phyloP scores from a whole-genome alignment of 2,797 vertebrate genomes.

The Siniperca scherzeri region DNA sequence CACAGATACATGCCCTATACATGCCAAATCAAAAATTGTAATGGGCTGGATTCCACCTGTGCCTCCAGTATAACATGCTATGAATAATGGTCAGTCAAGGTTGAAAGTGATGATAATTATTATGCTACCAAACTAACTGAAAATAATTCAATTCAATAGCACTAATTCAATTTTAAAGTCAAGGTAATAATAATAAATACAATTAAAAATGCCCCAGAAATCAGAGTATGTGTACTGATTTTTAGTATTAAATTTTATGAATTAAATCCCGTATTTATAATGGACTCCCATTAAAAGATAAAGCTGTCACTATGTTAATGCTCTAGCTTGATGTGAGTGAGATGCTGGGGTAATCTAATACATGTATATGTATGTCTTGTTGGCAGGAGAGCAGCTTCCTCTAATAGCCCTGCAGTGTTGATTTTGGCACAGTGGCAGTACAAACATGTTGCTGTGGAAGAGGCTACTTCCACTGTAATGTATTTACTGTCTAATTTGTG shows the following conservation, averaged over 20 bases:
- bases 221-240: background rate
- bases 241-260: slow-evolving; percentile 12
- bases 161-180: background rate
- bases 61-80: slow-evolving; percentile 21
- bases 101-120: slow-evolving; percentile 34
- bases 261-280: slow-evolving; percentile 43
- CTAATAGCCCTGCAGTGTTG: slow-evolving; percentile 73
- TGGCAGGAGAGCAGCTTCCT: slow-evolving; percentile 65
- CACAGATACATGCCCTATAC: slow-evolving; percentile 11
- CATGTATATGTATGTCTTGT: slow-evolving; percentile 62
- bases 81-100: slow-evolving; percentile 26
- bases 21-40: slow-evolving; percentile 44
- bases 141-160: background rate
- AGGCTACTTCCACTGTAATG: slow-evolving; percentile 86
- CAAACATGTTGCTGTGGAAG: slow-evolving; percentile 84
- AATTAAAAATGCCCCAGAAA: slow-evolving; percentile 1
- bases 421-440: slow-evolving; percentile 75
- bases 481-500: slow-evolving; percentile 91
- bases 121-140: slow-evolving; percentile 8
- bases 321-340: slow-evolving; percentile 43
- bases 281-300: slow-evolving; percentile 35
- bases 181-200: background rate
- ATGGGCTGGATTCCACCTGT: slow-evolving; percentile 50
- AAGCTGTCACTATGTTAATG: slow-evolving; percentile 55
- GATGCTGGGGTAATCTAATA: slow-evolving; percentile 54